Evolutionary conservation across 2,113 vertebrate genomes (phyloP).

Genomic region (Cyprinodon brontotheroides): DNA sequence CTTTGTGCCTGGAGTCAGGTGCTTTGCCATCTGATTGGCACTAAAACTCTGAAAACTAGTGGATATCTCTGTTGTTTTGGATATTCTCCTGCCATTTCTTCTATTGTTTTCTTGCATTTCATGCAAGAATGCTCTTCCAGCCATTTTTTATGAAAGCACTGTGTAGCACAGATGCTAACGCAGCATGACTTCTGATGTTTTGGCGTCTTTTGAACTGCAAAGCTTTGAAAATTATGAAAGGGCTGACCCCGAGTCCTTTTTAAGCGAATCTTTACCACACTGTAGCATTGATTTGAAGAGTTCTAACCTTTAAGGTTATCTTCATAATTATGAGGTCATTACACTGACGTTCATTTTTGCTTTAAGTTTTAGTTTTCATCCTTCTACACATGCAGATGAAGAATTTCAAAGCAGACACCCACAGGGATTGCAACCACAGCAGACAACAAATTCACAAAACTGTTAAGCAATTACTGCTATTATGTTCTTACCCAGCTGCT

Average conservation of each 20-base stretch:
- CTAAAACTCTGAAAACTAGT: not conserved
- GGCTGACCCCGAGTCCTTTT: slow-evolving; percentile 19
- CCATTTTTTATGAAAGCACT: slow-evolving; percentile 1
- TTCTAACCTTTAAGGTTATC: slow-evolving; percentile 28
- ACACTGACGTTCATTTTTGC: slow-evolving; percentile 21
- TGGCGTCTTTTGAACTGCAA: slow-evolving; percentile 16
- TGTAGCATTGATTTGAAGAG: slow-evolving; percentile 36
- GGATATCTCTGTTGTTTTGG: not conserved
- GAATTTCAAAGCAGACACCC: slow-evolving; percentile 38
- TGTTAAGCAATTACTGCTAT: slow-evolving; percentile 17
- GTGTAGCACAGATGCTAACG: slow-evolving; percentile 3
- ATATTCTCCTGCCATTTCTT: not conserved
- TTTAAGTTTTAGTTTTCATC: slow-evolving; percentile 32
- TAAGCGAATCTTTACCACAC: slow-evolving; percentile 32
- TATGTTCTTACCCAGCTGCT: slow-evolving; percentile 15
- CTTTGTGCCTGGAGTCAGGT: not conserved
- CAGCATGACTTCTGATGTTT: slow-evolving; percentile 39
- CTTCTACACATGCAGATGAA: slow-evolving; percentile 38
- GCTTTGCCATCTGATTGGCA: not conserved
- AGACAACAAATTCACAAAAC: slow-evolving; percentile 24
- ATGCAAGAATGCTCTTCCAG: not conserved
- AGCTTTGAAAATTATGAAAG: slow-evolving; percentile 26
- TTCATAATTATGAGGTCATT: slow-evolving; percentile 50
- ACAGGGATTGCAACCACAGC: slow-evolving; percentile 20
- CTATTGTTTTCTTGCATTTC: slow-evolving; percentile 1